Evolutionary conservation across 2,113 vertebrate genomes (phyloP).

Genomic region (Phoenicopterus ruber): DNA sequence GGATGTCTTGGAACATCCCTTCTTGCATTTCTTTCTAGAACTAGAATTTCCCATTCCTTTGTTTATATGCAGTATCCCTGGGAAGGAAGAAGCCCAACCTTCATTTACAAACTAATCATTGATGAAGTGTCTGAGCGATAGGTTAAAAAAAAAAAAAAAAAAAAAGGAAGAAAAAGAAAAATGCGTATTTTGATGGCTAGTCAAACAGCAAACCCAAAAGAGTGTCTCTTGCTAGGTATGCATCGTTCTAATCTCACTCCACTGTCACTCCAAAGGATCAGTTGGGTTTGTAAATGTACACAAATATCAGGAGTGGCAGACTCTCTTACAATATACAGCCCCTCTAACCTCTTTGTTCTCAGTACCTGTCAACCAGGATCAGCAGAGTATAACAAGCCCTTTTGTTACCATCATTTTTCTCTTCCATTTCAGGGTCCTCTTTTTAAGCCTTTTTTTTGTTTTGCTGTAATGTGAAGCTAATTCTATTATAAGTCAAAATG

Average conservation of each 20-base stretch:
- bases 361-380: not conserved
- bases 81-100: not conserved
- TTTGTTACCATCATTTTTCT: not conserved
- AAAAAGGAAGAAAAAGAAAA: not conserved
- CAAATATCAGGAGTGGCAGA: not conserved
- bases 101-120: not conserved
- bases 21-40: not conserved
- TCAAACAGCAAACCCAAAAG: not conserved
- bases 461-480: not conserved
- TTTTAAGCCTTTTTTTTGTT: not conserved
- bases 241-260: not conserved
- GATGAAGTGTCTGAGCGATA: not conserved
- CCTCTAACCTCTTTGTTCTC: not conserved
- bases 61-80: not conserved
- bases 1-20: not conserved
- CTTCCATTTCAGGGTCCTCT: not conserved
- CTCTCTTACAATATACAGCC: not conserved
- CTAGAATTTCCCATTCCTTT: not conserved
- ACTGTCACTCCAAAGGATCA: not conserved
- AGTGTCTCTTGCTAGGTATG: not conserved
- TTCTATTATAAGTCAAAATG: slow-evolving; percentile 18
- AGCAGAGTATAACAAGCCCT: not conserved
- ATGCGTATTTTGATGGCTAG: not conserved
- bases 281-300: not conserved
- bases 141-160: not conserved